Base-by-base conservation (phyloP, 2,113 vertebrate genomes). In the Chaetura pelagica region DNA sequence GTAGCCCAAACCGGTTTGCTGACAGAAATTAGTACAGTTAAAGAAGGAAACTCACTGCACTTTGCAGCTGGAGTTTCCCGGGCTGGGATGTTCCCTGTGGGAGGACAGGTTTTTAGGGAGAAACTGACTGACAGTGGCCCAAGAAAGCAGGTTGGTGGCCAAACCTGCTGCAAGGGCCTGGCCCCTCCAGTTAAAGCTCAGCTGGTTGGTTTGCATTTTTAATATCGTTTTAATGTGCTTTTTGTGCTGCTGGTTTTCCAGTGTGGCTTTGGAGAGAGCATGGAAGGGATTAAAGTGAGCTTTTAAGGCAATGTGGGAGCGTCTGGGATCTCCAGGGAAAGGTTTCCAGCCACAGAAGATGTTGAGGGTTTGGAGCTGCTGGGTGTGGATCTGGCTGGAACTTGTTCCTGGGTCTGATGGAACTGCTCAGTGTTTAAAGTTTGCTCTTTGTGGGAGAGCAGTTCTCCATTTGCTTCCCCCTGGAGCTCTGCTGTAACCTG, bases 41-140 rank as follows among this genome's bases (percentile, higher is more conserved):
- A 22, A 23, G 69, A 3, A 26, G 52, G 15, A 38, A 61, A 44
- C 27, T 38, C 21, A 9, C 12, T 40, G 13, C 16, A 18, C n/a
- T 86, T 58, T 24, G 38, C n/a, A 0, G 0, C 0, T 21, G 63
- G 58, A 51, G 42, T 34, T 44, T n/a, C 30, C 29, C 21, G 26
- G 32, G 52, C 5, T 68, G 64, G 38, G 26, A 35, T 5, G 13
- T 68, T 73, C n/a, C 38, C 48, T 15, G 27, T 35, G 49, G n/a
- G 34, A 52, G 29, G 59, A 10, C 1, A 0, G 0, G 3, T 9
- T 51, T 66, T 24, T 27, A 8, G 49, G 17, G 30, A 38, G 81
- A 48, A 55, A 16, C 40, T 42, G 49, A 49, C n/a, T 64, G 89
- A 20, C 3, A 4, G 2, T 0, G 2, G 9, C 29, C 7, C 29